phyloP scores from a whole-genome alignment of 2,888 invertebrate genomes.

The Aleiodes leptofemur region DNA sequence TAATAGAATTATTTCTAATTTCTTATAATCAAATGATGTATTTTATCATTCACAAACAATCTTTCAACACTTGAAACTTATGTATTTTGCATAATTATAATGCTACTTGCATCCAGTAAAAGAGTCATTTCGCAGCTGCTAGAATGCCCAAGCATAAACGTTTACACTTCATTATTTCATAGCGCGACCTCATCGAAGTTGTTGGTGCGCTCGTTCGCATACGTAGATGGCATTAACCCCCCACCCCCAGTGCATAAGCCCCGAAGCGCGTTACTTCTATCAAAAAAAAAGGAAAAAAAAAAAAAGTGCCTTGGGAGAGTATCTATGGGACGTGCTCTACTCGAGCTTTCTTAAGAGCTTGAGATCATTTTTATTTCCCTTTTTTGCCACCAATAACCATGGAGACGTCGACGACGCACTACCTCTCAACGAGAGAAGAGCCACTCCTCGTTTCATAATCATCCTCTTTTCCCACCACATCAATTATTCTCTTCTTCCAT shows the following conservation, averaged over 20 bases:
- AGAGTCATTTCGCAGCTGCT: constrained; percentile 59
- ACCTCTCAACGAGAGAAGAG: no score
- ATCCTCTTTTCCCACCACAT: no score
- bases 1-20: no score
- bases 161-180: constrained; percentile 67
- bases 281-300: no score
- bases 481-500: no score
- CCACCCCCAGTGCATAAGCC: constrained; percentile 1
- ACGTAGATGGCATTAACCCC: constrained; percentile 38
- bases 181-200: background rate
- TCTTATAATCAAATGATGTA: no score
- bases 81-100: constrained; percentile 11
- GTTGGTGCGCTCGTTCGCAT: constrained; percentile 34
- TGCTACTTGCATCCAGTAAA: constrained; percentile 49
- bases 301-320: background rate
- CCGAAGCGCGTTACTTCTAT: background rate
- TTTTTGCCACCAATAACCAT: background rate
- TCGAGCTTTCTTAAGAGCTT: background rate
- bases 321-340: constrained; percentile 27
- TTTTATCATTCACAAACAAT: no score
- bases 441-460: no score
- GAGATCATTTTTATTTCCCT: background rate
- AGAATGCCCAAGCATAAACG: constrained; percentile 48
- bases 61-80: background rate
- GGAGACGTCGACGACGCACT: background rate